Evolutionary conservation across 2,113 vertebrate species (phyloP).

Genomic region (Semicossyphus pulcher): DNA sequence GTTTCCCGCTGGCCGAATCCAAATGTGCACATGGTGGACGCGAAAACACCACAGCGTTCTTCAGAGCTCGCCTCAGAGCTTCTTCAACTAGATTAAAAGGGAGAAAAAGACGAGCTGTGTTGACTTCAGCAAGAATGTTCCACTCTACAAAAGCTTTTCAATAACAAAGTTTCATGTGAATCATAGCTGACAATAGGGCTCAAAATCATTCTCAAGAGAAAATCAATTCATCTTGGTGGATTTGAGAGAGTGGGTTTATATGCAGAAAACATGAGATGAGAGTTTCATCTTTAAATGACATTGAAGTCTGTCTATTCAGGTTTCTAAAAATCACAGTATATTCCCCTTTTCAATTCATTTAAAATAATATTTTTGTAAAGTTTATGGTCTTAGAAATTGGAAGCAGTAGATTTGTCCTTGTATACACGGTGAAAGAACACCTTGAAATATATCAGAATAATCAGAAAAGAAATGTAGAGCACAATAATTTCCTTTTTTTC

Average conservation of each 20-base stretch:
- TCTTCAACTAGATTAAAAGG: background rate
- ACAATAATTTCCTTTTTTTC: background rate
- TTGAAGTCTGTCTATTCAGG: background rate
- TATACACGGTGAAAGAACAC: background rate
- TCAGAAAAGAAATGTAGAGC: background rate
- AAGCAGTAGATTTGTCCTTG: background rate
- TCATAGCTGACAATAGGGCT: background rate
- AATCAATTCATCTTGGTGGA: background rate
- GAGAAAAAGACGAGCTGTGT: no score
- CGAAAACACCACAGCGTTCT: background rate
- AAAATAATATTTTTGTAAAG: background rate
- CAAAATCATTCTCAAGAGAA: background rate
- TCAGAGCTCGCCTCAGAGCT: background rate
- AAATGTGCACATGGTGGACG: slow-evolving; percentile 10
- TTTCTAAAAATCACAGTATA: background rate
- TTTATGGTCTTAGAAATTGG: background rate
- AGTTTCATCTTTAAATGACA: background rate
- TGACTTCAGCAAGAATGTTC: background rate
- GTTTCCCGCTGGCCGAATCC: slow-evolving; percentile 6
- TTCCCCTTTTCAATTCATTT: background rate
- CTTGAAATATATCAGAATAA: background rate
- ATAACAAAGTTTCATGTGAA: background rate
- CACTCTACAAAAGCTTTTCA: background rate
- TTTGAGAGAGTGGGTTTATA: background rate
- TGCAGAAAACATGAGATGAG: background rate